A percentile compares a stretch with the other conserved stretches of the same genome.
phyloP scores from a whole-genome alignment of 2,888 invertebrate genomes.

The Melanostoma scalare region DNA sequence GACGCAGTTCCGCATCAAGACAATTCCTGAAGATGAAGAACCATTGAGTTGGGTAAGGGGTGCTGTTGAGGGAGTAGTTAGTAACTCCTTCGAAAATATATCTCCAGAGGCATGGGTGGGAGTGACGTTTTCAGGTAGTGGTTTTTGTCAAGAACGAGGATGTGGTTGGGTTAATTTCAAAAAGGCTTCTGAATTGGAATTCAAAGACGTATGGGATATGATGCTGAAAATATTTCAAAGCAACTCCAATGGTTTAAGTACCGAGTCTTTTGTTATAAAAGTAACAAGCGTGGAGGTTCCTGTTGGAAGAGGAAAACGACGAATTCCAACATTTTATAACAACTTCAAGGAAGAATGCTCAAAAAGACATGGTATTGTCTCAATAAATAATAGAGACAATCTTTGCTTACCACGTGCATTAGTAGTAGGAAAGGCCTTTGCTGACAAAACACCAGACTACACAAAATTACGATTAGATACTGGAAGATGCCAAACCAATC shows the following conservation, averaged over 20 bases:
- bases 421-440: slow-evolving; percentile 29
- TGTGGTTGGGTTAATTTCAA: too few relatives aligned
- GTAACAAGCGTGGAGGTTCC: not conserved
- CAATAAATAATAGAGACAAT: slow-evolving; percentile 37
- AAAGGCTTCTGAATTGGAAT: not conserved
- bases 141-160: too few relatives aligned
- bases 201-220: slow-evolving; percentile 18
- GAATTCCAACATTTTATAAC: too few relatives aligned
- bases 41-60: too few relatives aligned
- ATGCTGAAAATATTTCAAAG: slow-evolving; percentile 31
- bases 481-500: not conserved
- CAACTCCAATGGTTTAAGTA: slow-evolving; percentile 18
- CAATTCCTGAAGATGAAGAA: too few relatives aligned
- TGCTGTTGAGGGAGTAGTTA: too few relatives aligned
- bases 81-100: too few relatives aligned
- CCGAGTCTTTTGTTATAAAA: not conserved
- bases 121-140: too few relatives aligned
- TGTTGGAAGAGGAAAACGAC: not conserved
- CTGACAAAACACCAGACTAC: not conserved
- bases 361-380: slow-evolving; percentile 28
- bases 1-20: too few relatives aligned
- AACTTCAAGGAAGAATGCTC: not conserved
- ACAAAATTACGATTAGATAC: not conserved
- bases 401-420: slow-evolving; percentile 32
- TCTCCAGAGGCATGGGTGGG: too few relatives aligned